Evolutionary conservation across 2,113 vertebrate genomes (phyloP).

Genomic region (Pluvialis apricaria): DNA sequence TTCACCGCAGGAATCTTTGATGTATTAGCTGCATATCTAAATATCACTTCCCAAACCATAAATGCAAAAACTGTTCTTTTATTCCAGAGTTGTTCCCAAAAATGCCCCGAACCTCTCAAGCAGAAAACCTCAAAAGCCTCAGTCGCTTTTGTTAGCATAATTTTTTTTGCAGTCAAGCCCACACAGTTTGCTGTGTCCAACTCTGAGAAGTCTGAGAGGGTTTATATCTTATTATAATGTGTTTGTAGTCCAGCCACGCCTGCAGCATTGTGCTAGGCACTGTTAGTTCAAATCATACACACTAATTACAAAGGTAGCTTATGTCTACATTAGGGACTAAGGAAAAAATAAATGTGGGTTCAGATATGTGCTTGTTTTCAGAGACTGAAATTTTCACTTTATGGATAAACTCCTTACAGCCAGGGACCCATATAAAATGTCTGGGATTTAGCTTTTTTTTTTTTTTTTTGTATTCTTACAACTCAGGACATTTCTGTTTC

Average conservation of each 20-base stretch:
- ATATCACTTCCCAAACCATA: not conserved
- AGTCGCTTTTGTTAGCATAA: not conserved
- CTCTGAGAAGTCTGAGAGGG: not conserved
- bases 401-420: not conserved
- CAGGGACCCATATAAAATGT: not conserved
- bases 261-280: not conserved
- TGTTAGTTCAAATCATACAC: not conserved
- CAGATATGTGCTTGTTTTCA: not conserved
- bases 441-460: not conserved
- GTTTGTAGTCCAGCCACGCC: not conserved
- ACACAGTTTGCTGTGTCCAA: not conserved
- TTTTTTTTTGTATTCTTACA: not conserved
- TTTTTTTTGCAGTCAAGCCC: not conserved
- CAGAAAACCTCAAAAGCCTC: not conserved
- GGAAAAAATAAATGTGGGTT: not conserved
- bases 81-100: not conserved
- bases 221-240: not conserved
- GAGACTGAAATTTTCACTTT: not conserved
- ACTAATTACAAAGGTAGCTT: not conserved
- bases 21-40: not conserved
- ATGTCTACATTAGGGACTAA: not conserved
- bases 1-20: not conserved
- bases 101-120: not conserved
- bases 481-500: not conserved
- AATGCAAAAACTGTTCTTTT: not conserved